phyloP scores from a whole-genome alignment of 2,113 vertebrate genomes.

The Varanus salvator region DNA sequence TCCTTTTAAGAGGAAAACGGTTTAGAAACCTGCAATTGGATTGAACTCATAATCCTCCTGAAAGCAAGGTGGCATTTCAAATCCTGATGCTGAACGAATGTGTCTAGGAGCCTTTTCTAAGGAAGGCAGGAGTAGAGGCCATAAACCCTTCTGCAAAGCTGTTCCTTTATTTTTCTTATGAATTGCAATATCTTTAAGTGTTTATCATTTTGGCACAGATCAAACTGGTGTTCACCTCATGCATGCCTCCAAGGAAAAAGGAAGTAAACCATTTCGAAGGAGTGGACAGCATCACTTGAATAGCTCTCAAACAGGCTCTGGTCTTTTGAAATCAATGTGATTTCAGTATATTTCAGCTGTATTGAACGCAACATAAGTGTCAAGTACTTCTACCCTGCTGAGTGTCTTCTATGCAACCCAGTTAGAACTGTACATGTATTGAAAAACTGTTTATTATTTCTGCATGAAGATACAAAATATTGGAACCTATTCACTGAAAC shows the following conservation, averaged over 20 bases:
- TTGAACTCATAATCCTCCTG: conserved; percentile 55
- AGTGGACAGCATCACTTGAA: not conserved
- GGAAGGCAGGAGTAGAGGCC: not conserved
- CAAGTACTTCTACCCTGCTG: not conserved
- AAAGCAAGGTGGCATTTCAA: conserved; percentile 53
- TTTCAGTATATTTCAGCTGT: not conserved
- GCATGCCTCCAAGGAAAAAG: not conserved
- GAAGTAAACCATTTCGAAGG: not conserved
- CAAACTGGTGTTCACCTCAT: not conserved
- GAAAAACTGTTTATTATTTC: conserved; percentile 40
- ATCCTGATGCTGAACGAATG: conserved; percentile 2
- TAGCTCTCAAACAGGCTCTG: not conserved
- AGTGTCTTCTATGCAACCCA: not conserved
- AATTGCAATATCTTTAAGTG: not conserved
- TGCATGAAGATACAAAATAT: conserved; percentile 24
- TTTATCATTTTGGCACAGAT: not conserved
- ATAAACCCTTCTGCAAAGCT: not conserved
- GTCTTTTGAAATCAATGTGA: conserved; percentile 2
- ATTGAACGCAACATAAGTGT: not conserved
- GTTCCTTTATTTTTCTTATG: not conserved
- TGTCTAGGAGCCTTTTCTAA: conserved; percentile 22
- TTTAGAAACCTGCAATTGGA: conserved; percentile 65
- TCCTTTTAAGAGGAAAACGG: conserved; percentile 63
- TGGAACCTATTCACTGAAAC: conserved; percentile 7
- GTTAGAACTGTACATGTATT: not conserved